Evolutionary conservation across 2,113 vertebrate species (phyloP).

Genomic region (Triplophysa dalaica): DNA sequence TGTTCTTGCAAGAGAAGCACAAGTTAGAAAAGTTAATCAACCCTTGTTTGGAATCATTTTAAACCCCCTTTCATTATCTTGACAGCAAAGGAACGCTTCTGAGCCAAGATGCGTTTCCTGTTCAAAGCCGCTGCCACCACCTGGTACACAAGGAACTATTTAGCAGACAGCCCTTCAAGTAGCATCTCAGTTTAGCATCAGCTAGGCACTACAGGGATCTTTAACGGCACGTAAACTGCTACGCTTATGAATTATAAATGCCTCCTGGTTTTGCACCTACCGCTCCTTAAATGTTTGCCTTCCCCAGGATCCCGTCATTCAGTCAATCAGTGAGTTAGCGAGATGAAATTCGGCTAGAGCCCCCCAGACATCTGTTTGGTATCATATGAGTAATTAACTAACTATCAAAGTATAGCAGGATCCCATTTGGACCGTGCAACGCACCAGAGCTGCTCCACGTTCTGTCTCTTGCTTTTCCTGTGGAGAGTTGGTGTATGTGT

Average conservation of each 20-base stretch:
- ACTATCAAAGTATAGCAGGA: conserved; percentile 76
- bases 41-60: conserved; percentile 53
- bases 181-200: conserved; percentile 80
- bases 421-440: conserved; percentile 76
- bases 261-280: conserved; percentile 79
- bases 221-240: conserved; percentile 79
- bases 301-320: conserved; percentile 74
- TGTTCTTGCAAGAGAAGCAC: background rate
- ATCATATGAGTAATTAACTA: conserved; percentile 83
- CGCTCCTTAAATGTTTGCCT: conserved; percentile 81
- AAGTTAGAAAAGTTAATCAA: conserved; percentile 44
- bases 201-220: conserved; percentile 72
- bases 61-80: conserved; percentile 56
- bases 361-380: conserved; percentile 80
- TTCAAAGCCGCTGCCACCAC: conserved; percentile 76
- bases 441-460: conserved; percentile 72
- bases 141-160: conserved; percentile 80
- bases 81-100: conserved; percentile 64
- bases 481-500: conserved; percentile 66
- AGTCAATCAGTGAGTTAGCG: conserved; percentile 54
- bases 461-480: conserved; percentile 77
- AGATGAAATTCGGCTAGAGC: conserved; percentile 79
- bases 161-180: conserved; percentile 79
- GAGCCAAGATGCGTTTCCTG: conserved; percentile 72
- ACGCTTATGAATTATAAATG: conserved; percentile 80